Percentiles rank a stretch among this genome's conserved stretches.
phyloP scores from a whole-genome alignment of 2,888 invertebrate genomes.

The Archips crataeganus region DNA sequence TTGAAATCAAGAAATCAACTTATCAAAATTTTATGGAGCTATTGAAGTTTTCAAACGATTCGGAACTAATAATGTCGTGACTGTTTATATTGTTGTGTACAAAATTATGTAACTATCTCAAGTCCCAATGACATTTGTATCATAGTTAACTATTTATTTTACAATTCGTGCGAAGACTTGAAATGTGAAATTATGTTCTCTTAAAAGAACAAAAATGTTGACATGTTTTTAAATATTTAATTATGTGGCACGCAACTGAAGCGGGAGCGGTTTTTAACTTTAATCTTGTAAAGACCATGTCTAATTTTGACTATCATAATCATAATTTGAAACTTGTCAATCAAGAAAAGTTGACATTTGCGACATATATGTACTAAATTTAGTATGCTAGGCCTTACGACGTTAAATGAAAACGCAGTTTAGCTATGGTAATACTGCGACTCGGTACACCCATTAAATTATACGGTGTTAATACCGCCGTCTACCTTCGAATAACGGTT shows the following conservation, averaged over 20 bases:
- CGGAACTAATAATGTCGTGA: neutral
- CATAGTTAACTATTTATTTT: neutral
- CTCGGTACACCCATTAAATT: neutral
- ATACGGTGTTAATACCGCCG: too few species aligned
- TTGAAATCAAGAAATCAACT: neutral
- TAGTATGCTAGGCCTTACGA: too few species aligned
- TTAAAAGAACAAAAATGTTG: neutral
- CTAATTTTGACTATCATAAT: too few species aligned
- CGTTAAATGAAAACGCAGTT: neutral
- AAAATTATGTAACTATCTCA: neutral
- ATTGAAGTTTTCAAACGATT: slow-evolving; percentile 6
- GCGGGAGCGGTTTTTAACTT: neutral
- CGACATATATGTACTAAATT: too few species aligned
- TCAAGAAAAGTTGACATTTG: too few species aligned
- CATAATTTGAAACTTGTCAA: too few species aligned
- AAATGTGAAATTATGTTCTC: neutral
- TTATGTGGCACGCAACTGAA: neutral
- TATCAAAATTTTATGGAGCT: slow-evolving; percentile 24
- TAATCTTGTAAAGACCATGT: too few species aligned
- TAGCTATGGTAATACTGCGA: neutral
- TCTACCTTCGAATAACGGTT: too few species aligned
- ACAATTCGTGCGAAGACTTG: neutral
- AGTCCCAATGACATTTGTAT: slow-evolving; percentile 6
- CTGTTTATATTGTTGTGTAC: slow-evolving; percentile 6
- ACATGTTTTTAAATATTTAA: neutral